Conservation (phyloP, 2,888 invertebrate genomes). For the Coremacera marginata region DNA sequence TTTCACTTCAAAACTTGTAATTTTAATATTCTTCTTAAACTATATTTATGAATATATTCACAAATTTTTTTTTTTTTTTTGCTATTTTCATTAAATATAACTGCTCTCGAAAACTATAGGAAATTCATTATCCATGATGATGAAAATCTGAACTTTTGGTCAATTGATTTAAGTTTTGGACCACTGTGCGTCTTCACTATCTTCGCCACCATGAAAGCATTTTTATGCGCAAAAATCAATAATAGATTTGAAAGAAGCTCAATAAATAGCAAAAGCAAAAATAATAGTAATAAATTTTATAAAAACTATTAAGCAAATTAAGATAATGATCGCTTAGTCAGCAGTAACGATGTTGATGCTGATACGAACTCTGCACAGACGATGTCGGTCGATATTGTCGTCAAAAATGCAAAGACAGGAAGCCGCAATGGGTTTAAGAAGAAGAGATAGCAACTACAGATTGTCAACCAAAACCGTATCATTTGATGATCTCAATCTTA, state of each 20-base stretch:
- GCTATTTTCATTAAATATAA: too few species aligned
- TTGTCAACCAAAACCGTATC: neutral
- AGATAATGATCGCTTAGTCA: neutral
- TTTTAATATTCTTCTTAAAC: too few species aligned
- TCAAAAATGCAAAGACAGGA: neutral
- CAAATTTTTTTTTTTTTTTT: too few species aligned
- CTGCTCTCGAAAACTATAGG: too few species aligned
- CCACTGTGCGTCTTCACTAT: too few species aligned
- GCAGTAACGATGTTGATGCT: neutral
- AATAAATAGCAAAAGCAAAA: neutral
- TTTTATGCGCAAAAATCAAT: neutral
- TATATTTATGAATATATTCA: too few species aligned
- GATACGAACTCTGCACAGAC: neutral
- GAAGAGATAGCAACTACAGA: neutral
- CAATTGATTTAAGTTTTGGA: too few species aligned
- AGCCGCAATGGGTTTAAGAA: neutral
- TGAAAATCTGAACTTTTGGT: neutral
- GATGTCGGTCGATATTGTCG: too few species aligned
- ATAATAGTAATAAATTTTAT: neutral
- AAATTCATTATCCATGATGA: neutral
- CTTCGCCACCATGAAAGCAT: too few species aligned
- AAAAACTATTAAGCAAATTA: neutral
- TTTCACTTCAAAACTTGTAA: too few species aligned
- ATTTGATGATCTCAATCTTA: neutral
- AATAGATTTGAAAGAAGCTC: neutral